phyloP scores from a whole-genome alignment of 37 sponge, comb jelly and placozoan species.

The Cliona cf. orientalis region DNA sequence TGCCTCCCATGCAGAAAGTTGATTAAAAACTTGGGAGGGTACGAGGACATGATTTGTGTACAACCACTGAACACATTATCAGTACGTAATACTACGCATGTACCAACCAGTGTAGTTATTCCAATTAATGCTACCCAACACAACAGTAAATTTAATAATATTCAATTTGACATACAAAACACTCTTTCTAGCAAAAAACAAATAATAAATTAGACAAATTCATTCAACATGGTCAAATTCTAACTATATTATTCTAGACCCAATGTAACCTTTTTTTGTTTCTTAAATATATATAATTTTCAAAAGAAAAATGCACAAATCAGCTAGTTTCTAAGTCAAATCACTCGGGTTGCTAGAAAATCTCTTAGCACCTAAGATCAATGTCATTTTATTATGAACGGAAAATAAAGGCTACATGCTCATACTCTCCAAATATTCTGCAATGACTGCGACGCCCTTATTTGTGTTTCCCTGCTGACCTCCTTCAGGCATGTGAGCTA shows the following conservation, averaged over 20 bases:
- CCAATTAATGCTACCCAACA: not conserved
- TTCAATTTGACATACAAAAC: too few relatives aligned
- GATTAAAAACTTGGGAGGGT: too few relatives aligned
- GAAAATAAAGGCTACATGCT: slow-evolving; percentile 55
- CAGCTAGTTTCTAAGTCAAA: not conserved
- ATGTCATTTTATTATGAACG: too few relatives aligned
- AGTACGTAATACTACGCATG: not conserved
- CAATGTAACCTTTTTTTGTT: too few relatives aligned
- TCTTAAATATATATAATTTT: too few relatives aligned
- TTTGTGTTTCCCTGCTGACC: slow-evolving; percentile 84
- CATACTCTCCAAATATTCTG: slow-evolving; percentile 83
- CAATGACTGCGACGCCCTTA: slow-evolving; percentile 81
- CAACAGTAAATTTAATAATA: too few relatives aligned
- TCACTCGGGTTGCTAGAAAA: too few relatives aligned
- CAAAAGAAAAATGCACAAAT: not conserved
- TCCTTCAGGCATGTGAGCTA: slow-evolving; percentile 89
- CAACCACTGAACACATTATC: not conserved
- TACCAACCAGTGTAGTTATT: not conserved
- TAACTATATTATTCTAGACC: not conserved
- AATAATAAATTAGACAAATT: not conserved
- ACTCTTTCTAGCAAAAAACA: not conserved
- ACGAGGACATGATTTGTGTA: not conserved
- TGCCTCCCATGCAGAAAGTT: too few relatives aligned
- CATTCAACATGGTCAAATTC: too few relatives aligned
- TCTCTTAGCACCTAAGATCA: too few relatives aligned